Base-by-base conservation (phyloP, 2,113 vertebrate species). In the Planiliza haematocheilus region DNA sequence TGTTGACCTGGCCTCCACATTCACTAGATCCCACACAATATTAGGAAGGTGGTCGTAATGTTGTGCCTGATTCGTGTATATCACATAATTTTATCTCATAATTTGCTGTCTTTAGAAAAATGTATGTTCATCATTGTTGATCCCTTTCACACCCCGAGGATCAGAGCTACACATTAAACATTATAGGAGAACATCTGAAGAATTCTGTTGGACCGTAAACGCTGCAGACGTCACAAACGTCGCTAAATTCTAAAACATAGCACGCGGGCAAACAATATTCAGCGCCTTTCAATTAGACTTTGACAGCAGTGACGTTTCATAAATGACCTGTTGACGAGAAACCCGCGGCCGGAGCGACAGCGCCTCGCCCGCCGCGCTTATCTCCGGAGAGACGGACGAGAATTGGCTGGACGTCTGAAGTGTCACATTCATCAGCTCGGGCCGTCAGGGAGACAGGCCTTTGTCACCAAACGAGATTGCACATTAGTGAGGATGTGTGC, bases 381-480 rank as follows among this genome's bases (percentile, higher is more conserved):
- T 82, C 79, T 78, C 78, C 7, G 10, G 77, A 74, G 77, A 76
- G 79, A 73, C 1, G 24, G 74, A 74, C 13, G 39, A 58, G 79
- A 88, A 87, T 68, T 83, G 72, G 62, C 61, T 70, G 43, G 39
- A 59, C 66, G 72, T 75, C 76, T 72, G 67, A 74, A 49, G 80
- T 82, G 77, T 88, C 82, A 84, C 79, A 90, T 72, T 34, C 76
- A 70, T 86, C 82, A 71, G 70, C 57, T 45, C 6, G 8, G n/a
- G 80, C 69, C 48, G 7, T 76, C 57, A 53, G 70, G 75, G 82
- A 74, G 74, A 58, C 17, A 1, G 59, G 36, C 41, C 69, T 84
- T 81, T 74, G 76, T 87, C 79, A 74, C 57, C 14, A 57, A 81
- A 73, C 7, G 41, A 85, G 86, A 91, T 74, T 74, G 83, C 69